Base-by-base conservation (phyloP, 2,113 vertebrate species). In the Anolis sagrei region DNA sequence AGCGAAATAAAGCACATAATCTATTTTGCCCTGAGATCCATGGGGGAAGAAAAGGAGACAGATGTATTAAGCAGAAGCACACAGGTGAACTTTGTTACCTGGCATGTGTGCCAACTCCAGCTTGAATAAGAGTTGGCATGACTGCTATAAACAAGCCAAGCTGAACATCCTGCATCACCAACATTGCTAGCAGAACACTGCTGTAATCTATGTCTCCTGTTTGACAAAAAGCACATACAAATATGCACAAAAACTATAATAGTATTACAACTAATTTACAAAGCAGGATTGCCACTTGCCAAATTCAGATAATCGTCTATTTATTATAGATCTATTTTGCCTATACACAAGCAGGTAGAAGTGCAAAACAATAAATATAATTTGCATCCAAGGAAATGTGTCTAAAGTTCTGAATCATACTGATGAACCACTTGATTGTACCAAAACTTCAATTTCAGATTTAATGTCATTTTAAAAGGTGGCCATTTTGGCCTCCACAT, bases 91-190 rank as follows among this genome's bases (percentile, higher is more conserved):
- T 86, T 80, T 36, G 83, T 88, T 83, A 99, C 98, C 97, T 97
- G 90, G 97, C 96, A 83, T 94, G 79, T 0, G 97, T 89, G 79
- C 95, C 96, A 9, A 94, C 95, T 87, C 97, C 97, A 10, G 96
- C 98, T 94, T 99, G 98, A 85, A 98, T 97, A 62, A 99, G 96
- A 0, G 97, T 98, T 10, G 99, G 98, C 98, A 99, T 97, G 86
- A 97, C 90, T 0, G 99, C 99, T 0, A 99, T 98, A 92, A 99
- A 98, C 58, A 99, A 95, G 10, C 98, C 98, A 32, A 99, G 97
- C 95, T 99, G 98, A 87, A 99, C 98, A 69, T 99, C 98, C 90
- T 99, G 99, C 97, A 97, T 98, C 85, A 99, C 98, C 76, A 99
- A 93, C 97, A 99, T 98, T 61, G 98, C 98, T 9, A 99, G 97